Evolutionary conservation across 2,113 vertebrate genomes (phyloP).

Genomic region (Callionymus lyra): DNA sequence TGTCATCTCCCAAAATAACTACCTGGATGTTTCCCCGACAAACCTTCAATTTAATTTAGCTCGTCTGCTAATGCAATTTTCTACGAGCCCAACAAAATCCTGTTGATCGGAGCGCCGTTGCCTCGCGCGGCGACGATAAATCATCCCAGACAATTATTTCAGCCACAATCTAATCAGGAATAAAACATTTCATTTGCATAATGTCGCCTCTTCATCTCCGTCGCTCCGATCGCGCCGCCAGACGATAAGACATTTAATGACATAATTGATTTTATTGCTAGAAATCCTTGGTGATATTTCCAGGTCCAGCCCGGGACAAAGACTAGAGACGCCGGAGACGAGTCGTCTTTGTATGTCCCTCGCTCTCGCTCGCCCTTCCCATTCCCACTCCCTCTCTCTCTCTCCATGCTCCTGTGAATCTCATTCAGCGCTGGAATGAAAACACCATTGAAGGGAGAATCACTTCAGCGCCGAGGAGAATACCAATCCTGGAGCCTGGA

Average conservation of each 20-base stretch:
- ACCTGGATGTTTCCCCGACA: constrained; percentile 3
- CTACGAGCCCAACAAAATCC: constrained; percentile 10
- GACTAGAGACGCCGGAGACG: constrained; percentile 1
- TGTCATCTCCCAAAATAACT: constrained; percentile 1
- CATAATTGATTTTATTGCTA: constrained; percentile 52
- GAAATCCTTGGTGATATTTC: constrained; percentile 42
- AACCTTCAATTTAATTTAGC: constrained; percentile 3
- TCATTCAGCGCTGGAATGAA: constrained; percentile 68
- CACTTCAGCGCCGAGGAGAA: constrained; percentile 63
- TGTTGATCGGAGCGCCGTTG: constrained; percentile 11
- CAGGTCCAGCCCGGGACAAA: constrained; percentile 16
- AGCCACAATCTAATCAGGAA: constrained; percentile 61
- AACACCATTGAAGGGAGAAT: constrained; percentile 69
- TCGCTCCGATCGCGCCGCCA: constrained; percentile 8
- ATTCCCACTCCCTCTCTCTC: constrained; percentile 31
- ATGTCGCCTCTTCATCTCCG: constrained; percentile 14
- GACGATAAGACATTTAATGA: constrained; percentile 51
- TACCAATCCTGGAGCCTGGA: constrained; percentile 64
- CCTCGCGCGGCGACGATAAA: constrained; percentile 58
- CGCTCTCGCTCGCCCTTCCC: constrained; percentile 3
- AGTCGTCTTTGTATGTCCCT: constrained; percentile 38
- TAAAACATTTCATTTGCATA: constrained; percentile 62
- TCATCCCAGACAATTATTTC: constrained; percentile 64
- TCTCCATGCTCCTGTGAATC: constrained; percentile 66
- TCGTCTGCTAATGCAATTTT: constrained; percentile 38